Conservation (phyloP, 1,140 invertebrate genomes). For the Drepana arcuata region DNA sequence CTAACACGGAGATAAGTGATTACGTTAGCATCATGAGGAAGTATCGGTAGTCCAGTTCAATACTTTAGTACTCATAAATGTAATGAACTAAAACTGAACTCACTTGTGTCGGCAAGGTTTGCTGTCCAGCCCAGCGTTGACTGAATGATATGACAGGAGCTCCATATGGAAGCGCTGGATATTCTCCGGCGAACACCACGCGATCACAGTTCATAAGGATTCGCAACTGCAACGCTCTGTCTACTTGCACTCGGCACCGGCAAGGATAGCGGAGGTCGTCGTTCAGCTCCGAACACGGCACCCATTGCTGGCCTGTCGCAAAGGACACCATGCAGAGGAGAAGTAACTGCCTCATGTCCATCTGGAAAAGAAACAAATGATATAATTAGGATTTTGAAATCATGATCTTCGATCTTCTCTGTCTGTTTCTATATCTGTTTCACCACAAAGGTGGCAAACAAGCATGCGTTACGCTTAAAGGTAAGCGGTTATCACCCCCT, state of each 20-base stretch:
- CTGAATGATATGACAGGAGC: slow-evolving; percentile 83
- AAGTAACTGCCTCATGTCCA: slow-evolving; percentile 40
- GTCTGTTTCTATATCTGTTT: no score
- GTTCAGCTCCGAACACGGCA: slow-evolving; percentile 77
- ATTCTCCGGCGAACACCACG: slow-evolving; percentile 85
- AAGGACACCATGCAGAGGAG: slow-evolving; percentile 27
- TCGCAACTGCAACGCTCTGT: slow-evolving; percentile 60
- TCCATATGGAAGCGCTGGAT: slow-evolving; percentile 80
- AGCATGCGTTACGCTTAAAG: no score
- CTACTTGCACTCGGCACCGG: slow-evolving; percentile 68
- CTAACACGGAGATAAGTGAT: no score
- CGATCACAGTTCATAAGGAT: slow-evolving; percentile 85
- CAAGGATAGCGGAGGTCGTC: slow-evolving; percentile 77
- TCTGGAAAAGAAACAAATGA: slow-evolving; percentile 38
- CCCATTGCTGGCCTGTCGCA: slow-evolving; percentile 62
- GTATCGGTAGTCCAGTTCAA: neutral
- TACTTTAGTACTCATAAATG: neutral
- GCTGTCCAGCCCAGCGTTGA: slow-evolving; percentile 84
- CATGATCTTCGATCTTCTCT: no score
- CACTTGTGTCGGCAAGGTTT: slow-evolving; percentile 83
- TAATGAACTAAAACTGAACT: slow-evolving; percentile 2
- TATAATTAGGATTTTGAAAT: no score
- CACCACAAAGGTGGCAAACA: no score
- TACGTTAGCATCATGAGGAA: no score
- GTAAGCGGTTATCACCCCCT: no score